phyloP scores from a whole-genome alignment of 1,140 invertebrate genomes.

The Solenopsis fugax region DNA sequence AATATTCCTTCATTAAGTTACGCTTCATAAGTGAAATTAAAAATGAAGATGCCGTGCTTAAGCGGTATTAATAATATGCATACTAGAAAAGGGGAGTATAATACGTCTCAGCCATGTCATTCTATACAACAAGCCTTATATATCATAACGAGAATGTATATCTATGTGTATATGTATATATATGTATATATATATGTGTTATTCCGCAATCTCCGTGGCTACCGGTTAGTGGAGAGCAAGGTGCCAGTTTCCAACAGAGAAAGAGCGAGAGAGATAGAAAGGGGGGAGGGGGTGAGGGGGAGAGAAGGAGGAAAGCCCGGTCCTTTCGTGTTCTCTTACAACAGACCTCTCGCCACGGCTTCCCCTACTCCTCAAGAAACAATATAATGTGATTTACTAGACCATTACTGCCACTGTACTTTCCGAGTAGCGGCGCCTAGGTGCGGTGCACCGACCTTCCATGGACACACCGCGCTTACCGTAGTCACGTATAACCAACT shows the following conservation, averaged over 20 bases:
- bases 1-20: not conserved
- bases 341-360: slow-evolving; percentile 60
- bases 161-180: not conserved
- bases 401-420: slow-evolving; percentile 82
- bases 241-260: slow-evolving; percentile 62
- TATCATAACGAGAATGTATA: slow-evolving; percentile 8
- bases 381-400: slow-evolving; percentile 84
- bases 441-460: slow-evolving; percentile 74
- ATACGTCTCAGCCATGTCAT: slow-evolving; percentile 1
- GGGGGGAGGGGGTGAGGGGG: not conserved
- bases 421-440: slow-evolving; percentile 76
- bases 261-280: not conserved
- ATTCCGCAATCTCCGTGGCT: slow-evolving; percentile 71
- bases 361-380: slow-evolving; percentile 77
- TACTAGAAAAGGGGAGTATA: not conserved
- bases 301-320: not conserved
- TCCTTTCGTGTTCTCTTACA: slow-evolving; percentile 60
- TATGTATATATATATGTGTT: slow-evolving; percentile 27
- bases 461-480: slow-evolving; percentile 71
- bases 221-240: slow-evolving; percentile 58
- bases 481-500: slow-evolving; percentile 77
- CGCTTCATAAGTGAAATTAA: not conserved
- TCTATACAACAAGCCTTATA: slow-evolving; percentile 10
- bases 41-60: slow-evolving; percentile 5
- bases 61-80: slow-evolving; percentile 2